Conservation (phyloP, 2,888 invertebrate species). For the Drosophila macrospina region DNA sequence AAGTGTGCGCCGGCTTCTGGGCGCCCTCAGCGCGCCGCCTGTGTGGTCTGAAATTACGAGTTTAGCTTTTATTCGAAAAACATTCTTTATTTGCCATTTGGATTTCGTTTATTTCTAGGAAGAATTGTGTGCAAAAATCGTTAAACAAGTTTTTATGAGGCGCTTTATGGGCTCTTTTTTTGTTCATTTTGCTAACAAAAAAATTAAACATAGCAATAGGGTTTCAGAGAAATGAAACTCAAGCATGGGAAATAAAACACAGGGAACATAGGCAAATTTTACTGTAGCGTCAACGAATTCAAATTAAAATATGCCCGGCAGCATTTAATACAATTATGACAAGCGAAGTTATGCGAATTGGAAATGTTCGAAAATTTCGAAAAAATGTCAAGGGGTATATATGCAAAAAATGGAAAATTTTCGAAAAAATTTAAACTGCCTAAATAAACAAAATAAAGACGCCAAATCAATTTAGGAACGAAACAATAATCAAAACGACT, state of each 20-base stretch:
- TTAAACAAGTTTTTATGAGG: slow-evolving; percentile 40
- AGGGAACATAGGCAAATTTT: slow-evolving; percentile 27
- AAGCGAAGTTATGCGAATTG: too few relatives aligned
- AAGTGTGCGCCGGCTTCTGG: slow-evolving; percentile 59
- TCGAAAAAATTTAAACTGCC: too few relatives aligned
- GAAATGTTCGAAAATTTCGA: too few relatives aligned
- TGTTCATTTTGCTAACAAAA: slow-evolving; percentile 8
- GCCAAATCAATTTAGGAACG: too few relatives aligned
- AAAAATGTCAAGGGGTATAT: too few relatives aligned
- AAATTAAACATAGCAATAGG: slow-evolving; percentile 25
- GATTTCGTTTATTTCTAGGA: slow-evolving; percentile 63
- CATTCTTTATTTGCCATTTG: slow-evolving; percentile 52
- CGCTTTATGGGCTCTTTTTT: slow-evolving; percentile 36
- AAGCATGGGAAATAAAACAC: slow-evolving; percentile 15
- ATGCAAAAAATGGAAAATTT: too few relatives aligned
- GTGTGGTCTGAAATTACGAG: slow-evolving; percentile 64
- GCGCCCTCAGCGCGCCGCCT: slow-evolving; percentile 42
- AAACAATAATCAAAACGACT: too few relatives aligned
- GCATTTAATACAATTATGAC: slow-evolving; percentile 64
- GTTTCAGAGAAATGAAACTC: slow-evolving; percentile 34
- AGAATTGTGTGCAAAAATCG: slow-evolving; percentile 52
- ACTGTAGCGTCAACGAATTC: slow-evolving; percentile 43
- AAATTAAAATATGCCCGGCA: slow-evolving; percentile 39
- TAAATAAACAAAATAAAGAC: too few relatives aligned
- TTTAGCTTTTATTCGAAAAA: slow-evolving; percentile 43